Evolutionary conservation across 2,113 vertebrate species (phyloP).

Genomic region (Taurulus bubalis): DNA sequence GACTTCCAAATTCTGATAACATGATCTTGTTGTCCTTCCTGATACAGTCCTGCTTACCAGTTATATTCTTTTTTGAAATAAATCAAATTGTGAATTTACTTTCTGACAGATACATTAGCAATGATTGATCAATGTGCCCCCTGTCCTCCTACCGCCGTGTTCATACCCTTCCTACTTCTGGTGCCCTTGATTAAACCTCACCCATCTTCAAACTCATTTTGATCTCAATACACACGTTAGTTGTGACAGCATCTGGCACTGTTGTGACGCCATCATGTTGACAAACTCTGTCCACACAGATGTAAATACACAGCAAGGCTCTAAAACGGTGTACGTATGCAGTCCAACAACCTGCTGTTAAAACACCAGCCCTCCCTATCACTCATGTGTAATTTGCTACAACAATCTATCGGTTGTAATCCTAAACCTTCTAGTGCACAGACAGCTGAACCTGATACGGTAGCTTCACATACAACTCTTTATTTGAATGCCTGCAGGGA

Average conservation of each 20-base stretch:
- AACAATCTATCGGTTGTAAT: neutral
- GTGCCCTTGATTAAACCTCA: neutral
- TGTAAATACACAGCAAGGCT: no score
- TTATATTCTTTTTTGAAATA: neutral
- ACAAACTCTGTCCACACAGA: no score
- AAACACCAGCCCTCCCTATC: neutral
- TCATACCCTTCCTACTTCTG: neutral
- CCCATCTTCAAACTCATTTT: neutral
- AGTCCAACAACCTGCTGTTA: neutral
- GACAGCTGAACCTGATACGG: conserved; percentile 18
- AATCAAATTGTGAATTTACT: neutral
- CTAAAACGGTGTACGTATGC: neutral
- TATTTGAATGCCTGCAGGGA: conserved; percentile 38
- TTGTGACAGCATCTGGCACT: neutral
- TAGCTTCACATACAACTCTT: conserved; percentile 31
- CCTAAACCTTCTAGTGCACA: neutral
- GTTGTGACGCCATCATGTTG: neutral
- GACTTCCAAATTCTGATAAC: neutral
- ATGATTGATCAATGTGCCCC: neutral
- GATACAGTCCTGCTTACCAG: neutral
- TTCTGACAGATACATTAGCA: neutral
- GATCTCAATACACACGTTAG: neutral
- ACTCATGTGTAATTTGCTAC: neutral
- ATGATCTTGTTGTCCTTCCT: neutral
- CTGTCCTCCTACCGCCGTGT: neutral